A percentile compares a stretch with the other conserved stretches of the same genome.
Evolutionary conservation across 2,888 invertebrate species (phyloP).

Genomic region (Harpalus rubripes): DNA sequence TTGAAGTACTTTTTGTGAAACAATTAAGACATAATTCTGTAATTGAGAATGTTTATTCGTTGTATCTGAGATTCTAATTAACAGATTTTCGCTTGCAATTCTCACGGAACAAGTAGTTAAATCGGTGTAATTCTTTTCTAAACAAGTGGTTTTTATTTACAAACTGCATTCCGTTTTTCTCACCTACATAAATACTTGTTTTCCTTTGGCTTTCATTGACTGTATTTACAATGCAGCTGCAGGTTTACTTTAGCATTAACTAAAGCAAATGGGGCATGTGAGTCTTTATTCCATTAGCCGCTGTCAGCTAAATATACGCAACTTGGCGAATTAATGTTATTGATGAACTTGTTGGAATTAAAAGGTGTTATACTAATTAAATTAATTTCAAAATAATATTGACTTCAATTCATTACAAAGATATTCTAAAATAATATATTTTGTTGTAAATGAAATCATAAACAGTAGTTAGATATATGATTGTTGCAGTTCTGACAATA

Average conservation of each 20-base stretch:
- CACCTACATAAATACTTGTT: constrained; percentile 1
- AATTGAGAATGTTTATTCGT: neutral
- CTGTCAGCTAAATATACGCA: constrained; percentile 18
- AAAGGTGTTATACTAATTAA: constrained; percentile 45
- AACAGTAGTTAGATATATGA: too few species aligned
- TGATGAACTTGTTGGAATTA: constrained; percentile 42
- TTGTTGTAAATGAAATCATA: too few species aligned
- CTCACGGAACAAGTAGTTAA: neutral
- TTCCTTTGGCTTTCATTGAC: neutral
- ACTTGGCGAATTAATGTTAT: constrained; percentile 28
- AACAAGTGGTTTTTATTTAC: constrained; percentile 3
- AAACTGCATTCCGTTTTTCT: neutral
- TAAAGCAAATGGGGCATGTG: neutral
- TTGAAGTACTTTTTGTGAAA: neutral
- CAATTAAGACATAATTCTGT: neutral
- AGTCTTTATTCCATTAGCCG: constrained; percentile 5
- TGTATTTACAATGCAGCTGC: neutral
- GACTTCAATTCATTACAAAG: too few species aligned
- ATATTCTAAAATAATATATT: too few species aligned
- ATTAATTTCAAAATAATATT: neutral
- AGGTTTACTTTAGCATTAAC: neutral
- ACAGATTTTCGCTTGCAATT: neutral
- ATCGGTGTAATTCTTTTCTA: neutral
- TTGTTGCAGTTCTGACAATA: too few species aligned
- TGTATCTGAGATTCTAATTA: neutral